Base-by-base conservation (phyloP, 2,113 vertebrate species). In the Xenotilapia flavipinnis region DNA sequence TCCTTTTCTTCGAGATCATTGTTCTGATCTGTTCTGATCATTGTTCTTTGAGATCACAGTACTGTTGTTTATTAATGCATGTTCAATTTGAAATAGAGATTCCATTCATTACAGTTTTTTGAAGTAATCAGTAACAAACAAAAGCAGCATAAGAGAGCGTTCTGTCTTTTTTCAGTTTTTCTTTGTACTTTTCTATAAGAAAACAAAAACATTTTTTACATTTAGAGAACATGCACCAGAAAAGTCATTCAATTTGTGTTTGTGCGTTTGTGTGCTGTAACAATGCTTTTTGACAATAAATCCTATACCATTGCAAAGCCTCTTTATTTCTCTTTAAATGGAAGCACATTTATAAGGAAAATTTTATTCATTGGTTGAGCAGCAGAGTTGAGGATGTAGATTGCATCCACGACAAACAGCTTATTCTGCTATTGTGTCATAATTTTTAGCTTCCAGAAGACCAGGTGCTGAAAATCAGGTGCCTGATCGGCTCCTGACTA, bases 301-400 rank as follows among this genome's bases (percentile, higher is more conserved):
- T 55, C 21, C 6, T 55, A 13, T 13, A 55, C 4, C 4, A 55
- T 26, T 55, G 53, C 6, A 55, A 7, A 55, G 54, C 0, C 4
- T 55, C 1, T 55, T 55, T 55, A 26, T 13, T 55, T 55, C 21
- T 23, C 21, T 54, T 23, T 55, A 55, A 14, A 55, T 55, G 12
- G 0, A 55, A 26, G 12, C 6, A 1, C 21, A 14, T 55, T 26
- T 26, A 55, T 14, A 55, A 55, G 21, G 54, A 55, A 26, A 7
- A 5, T 13, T 55, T 26, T 26, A 55, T 55, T 55, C 11, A 2
- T 55, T 2, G 54, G 21, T 55, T 55, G 54, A 55, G 54, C 54
- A 55, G 54, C 54, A 55, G 21, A 26, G 54, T 55, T 55, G 11
- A 23, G 54, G 11, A 55, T 55, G 54, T 26, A 26, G 54, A 26